Evolutionary conservation across 2,888 invertebrate species (phyloP), one percentile per base, ranked within the genome.

Genomic region (Troides oblongomaculatus): DNA sequence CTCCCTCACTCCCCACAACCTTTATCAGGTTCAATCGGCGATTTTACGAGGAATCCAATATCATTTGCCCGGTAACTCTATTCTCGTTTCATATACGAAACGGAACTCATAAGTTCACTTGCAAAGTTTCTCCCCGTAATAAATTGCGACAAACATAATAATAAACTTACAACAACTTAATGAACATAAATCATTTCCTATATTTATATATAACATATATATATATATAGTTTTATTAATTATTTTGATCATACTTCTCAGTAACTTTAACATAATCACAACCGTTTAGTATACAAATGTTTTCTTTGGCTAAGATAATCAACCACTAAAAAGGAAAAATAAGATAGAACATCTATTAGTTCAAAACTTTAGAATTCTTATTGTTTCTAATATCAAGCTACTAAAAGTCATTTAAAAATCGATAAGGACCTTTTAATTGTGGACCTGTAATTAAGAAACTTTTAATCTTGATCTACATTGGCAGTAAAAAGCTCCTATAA

Each of bases 31-130:
- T 62, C 69, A 70, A 70, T 66, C 72, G 84, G 84, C 87, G 86
- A 86, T 88, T 88, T 88, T 87, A 88, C 88, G 86, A 86, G 78
- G 85, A 89, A 89, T 87, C 88, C 89, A 90, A 89, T 90, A 87
- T 86, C 86, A 88, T 88, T 86, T 81, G 84, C 85, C 84, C 84
- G 85, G 85, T 84, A 86, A 87, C 83, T 86, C 66, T 58, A 62
- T 70, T 70, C 66, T 70, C 58, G 36, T 66, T 70, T 61, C 64
- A 64, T 57, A 61, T 60, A 62, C 43, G 62, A 53, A 66, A 62
- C 58, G 50, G 58, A 70, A 62, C 62, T 53, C 66, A 62, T 58
- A 69, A 14, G 58, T 21, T 46, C 39, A 53, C 50, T 53, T 46
- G n/a, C 39, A 43, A 64, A 53, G 39, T 64, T 69, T 50, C 64